Evolutionary conservation across 2,797 vertebrate genomes (phyloP).

Genomic region (Mallotus villosus): DNA sequence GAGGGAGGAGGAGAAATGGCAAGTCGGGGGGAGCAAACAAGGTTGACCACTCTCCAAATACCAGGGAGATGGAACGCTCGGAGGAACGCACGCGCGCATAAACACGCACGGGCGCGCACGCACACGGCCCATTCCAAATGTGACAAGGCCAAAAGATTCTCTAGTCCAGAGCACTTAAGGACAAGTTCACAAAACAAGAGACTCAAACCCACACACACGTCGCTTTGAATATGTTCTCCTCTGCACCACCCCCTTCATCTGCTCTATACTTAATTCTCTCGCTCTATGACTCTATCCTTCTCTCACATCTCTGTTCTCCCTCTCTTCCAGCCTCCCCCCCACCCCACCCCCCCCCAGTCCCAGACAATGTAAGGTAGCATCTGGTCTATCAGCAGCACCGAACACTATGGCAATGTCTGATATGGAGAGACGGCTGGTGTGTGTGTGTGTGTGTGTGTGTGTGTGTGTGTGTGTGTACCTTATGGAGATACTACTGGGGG

Average conservation of each 20-base stretch:
- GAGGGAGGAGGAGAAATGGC: slow-evolving; percentile 22
- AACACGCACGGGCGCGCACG: neutral
- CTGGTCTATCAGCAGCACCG: too few relatives aligned
- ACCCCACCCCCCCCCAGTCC: neutral
- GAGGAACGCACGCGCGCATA: neutral
- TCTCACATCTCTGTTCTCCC: neutral
- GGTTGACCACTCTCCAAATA: slow-evolving; percentile 1
- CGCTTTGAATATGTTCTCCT: too few relatives aligned
- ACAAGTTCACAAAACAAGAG: neutral
- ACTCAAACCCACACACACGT: too few relatives aligned
- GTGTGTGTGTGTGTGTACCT: too few relatives aligned
- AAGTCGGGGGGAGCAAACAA: neutral
- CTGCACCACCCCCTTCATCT: neutral
- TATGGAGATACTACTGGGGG: too few relatives aligned
- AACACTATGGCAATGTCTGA: too few relatives aligned
- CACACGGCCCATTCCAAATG: neutral
- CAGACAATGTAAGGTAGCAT: neutral
- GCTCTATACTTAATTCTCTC: too few relatives aligned
- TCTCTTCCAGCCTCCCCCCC: neutral
- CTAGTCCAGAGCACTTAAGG: neutral
- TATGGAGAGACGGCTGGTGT: too few relatives aligned
- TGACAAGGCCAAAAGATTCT: too few relatives aligned
- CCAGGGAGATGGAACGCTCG: slow-evolving; percentile 14
- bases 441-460: too few relatives aligned
- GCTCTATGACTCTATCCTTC: too few relatives aligned